A percentile compares a stretch with the other conserved stretches of the same genome.
phyloP scores from a whole-genome alignment of 1,140 invertebrate species.

The Cotesia glomerata region DNA sequence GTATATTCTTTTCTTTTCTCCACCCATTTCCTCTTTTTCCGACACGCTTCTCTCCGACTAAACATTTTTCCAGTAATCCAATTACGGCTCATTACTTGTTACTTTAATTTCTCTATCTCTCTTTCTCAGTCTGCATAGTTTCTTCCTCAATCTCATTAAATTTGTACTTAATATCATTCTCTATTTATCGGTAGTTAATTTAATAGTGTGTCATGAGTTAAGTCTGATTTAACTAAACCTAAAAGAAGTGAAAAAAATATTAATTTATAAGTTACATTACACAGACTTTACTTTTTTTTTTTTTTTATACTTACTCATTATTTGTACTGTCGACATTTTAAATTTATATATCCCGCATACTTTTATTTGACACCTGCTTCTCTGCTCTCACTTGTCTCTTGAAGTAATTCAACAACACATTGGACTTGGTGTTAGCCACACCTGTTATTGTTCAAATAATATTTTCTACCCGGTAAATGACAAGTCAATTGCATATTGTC shows the following conservation, averaged over 20 bases:
- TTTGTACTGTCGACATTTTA: no score
- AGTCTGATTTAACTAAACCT: not conserved
- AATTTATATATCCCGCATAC: not conserved
- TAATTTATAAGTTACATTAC: not conserved
- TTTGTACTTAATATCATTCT: not conserved
- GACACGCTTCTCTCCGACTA: constrained; percentile 16
- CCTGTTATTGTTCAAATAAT: no score
- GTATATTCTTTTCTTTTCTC: constrained; percentile 10
- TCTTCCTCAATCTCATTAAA: not conserved
- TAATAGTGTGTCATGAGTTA: not conserved
- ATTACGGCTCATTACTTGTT: constrained; percentile 13
- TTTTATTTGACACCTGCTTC: constrained; percentile 1
- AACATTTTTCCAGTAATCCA: constrained; percentile 15
- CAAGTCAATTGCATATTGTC: no score
- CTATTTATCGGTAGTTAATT: not conserved
- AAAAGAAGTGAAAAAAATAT: not conserved
- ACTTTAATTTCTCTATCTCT: not conserved
- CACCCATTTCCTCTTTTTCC: constrained; percentile 25
- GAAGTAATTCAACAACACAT: not conserved
- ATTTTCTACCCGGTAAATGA: no score
- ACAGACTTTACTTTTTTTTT: not conserved
- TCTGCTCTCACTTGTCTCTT: not conserved
- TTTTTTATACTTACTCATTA: not conserved
- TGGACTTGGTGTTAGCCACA: not conserved
- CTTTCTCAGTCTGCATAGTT: not conserved